Conservation (phyloP, 2,888 invertebrate genomes). For the Sinotaia quadrata region DNA sequence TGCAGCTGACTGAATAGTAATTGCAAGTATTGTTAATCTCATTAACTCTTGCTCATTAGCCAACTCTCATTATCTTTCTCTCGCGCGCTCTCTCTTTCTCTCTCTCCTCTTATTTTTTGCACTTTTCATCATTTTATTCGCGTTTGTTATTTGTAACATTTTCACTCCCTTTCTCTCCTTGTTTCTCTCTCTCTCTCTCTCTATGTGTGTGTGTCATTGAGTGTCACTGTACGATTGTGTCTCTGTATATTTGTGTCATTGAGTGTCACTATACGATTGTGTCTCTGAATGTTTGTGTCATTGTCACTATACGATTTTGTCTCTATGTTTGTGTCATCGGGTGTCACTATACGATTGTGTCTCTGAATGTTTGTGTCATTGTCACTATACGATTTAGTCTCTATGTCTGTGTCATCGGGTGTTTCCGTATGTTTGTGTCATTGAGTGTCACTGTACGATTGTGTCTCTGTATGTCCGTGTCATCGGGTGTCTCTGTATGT, state of each 20-base stretch:
- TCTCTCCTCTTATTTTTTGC: background rate
- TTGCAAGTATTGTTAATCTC: too few species aligned
- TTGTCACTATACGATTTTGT: background rate
- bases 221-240: background rate
- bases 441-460: too few species aligned
- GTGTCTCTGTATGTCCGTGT: too few species aligned
- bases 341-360: background rate
- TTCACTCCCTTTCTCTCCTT: slow-evolving; percentile 9
- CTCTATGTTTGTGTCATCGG: background rate
- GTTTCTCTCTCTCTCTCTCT: slow-evolving; percentile 2
- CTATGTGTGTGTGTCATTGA: background rate
- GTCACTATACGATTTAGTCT: too few species aligned
- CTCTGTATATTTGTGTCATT: background rate
- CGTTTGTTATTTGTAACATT: slow-evolving; percentile 2
- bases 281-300: background rate
- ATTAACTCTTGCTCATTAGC: background rate
- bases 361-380: too few species aligned
- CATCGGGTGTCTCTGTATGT: too few species aligned
- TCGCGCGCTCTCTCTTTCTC: slow-evolving; percentile 4
- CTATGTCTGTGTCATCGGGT: too few species aligned
- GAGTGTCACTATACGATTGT: background rate
- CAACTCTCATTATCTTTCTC: slow-evolving; percentile 3
- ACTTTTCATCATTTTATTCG: background rate
- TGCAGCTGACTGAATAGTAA: too few species aligned
- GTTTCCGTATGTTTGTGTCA: too few species aligned